Conservation (phyloP, 2,797 vertebrate genomes). For the Gadopsis bispinosus region DNA sequence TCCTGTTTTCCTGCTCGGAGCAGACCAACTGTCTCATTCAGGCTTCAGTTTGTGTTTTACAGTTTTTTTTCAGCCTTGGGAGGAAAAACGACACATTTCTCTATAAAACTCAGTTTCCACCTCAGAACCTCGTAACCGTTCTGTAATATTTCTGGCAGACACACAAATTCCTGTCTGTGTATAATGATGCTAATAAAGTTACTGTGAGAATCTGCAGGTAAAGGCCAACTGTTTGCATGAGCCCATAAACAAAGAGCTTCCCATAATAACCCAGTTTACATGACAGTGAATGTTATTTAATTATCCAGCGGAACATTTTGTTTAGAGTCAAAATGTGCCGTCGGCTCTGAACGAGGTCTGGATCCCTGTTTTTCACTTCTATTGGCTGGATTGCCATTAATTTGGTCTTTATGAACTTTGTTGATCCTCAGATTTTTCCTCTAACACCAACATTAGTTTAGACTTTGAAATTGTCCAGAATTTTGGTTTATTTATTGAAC, state of each 20-base stretch:
- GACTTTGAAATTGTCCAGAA: too few species aligned
- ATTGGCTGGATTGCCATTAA: too few species aligned
- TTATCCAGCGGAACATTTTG: not conserved
- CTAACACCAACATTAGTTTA: too few species aligned
- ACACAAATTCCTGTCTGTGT: constrained; percentile 49
- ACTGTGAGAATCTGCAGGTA: not conserved
- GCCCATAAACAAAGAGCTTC: not conserved
- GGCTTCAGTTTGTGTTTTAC: not conserved
- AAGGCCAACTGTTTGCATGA: constrained; percentile 15
- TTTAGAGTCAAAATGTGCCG: not conserved
- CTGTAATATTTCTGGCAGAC: constrained; percentile 26
- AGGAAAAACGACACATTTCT: not conserved
- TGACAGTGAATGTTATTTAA: not conserved
- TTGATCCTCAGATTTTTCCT: too few species aligned
- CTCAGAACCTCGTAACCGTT: constrained; percentile 15
- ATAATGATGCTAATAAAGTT: constrained; percentile 50
- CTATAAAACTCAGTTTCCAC: constrained; percentile 37
- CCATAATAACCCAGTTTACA: not conserved
- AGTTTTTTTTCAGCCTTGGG: not conserved
- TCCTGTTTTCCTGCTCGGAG: too few species aligned
- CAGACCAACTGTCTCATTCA: too few species aligned
- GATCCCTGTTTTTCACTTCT: not conserved
- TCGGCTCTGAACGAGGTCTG: not conserved
- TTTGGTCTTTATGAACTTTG: too few species aligned
- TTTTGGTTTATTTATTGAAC: too few species aligned